phyloP scores from a whole-genome alignment of 2,113 vertebrate species.

The Oxyruncus cristatus region DNA sequence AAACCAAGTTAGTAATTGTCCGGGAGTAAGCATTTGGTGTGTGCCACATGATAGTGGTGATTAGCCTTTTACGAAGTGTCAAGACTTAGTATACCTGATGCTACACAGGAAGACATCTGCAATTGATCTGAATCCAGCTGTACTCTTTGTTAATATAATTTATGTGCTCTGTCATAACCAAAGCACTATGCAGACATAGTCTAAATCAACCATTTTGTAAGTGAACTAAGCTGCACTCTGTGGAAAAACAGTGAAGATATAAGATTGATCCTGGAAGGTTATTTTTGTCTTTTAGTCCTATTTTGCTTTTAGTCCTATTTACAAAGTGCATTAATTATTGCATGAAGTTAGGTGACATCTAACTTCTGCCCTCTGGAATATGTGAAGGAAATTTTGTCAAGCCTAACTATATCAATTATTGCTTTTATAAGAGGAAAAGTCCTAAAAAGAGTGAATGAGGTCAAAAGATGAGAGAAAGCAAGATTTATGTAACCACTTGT shows the following conservation, averaged over 20 bases:
- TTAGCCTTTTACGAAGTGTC: not conserved
- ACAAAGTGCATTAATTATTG: not conserved
- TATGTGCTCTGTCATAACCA: not conserved
- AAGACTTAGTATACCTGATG: not conserved
- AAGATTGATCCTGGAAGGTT: not conserved
- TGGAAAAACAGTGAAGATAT: not conserved
- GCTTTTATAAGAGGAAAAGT: not conserved
- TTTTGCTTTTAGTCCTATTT: not conserved
- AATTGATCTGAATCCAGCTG: not conserved
- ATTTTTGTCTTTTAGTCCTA: not conserved
- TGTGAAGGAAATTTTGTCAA: not conserved
- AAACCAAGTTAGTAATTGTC: not conserved
- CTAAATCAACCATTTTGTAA: not conserved
- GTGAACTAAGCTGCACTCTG: not conserved
- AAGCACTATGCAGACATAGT: not conserved
- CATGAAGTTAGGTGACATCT: not conserved
- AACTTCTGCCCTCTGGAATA: not conserved
- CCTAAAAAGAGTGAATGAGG: not conserved
- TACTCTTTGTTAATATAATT: not conserved
- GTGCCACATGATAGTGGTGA: not conserved
- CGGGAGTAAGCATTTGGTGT: not conserved
- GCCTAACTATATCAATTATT: not conserved
- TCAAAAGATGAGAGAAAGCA: not conserved
- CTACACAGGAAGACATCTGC: not conserved
- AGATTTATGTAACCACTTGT: not conserved